Base-by-base conservation (phyloP, 2,888 invertebrate species). In the Drosophila austrosaltans region DNA sequence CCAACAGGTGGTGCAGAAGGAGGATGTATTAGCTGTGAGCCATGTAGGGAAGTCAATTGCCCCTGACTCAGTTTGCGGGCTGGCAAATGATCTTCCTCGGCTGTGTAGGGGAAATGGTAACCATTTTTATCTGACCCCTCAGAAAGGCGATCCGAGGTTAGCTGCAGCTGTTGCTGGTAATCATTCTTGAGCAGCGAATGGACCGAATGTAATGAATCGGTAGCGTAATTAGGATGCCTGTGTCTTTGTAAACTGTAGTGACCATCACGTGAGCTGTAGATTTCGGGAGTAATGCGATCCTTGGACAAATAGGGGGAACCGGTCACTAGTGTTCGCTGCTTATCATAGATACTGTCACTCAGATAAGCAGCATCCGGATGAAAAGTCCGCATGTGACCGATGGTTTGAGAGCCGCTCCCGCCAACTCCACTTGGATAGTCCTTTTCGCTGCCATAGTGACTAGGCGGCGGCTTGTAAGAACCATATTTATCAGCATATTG, bases 71-170 rank as follows among this genome's bases (percentile, higher is more conserved):
- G 75, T 39, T 91, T 91, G 4, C 92, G 89, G 3, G 88, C 83
- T 60, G 89, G 93, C 73, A 94, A 91, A 92, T 96, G 96, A 91
- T 96, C 96, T 93, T 96, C 96, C 92, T 96, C 96, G 77, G 96
- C 96, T 80, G 96, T 97, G 89, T 97, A 97, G 0, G 97, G 97
- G 86, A 97, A 97, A 73, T 96, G 93, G 92, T 97, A 97, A 83
- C 97, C 97, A 85, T 96, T 95, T 81, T 95, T 95, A 58, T 96
- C 96, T 0, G 95, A 95, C 1, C 94, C 94, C 81, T 96, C 95
- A 0, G 95, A 95, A 93, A 95, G 94, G 39, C 95, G 93, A 78
- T 95, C 96, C 12, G 93, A 93, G 77, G 93, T 90, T 2, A 64
- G 69, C 20, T 93, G 92, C 78, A 91, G 92, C 63, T 93, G 91